phyloP scores from a whole-genome alignment of 2,113 vertebrate genomes.

The Ctenodactylus gundi region DNA sequence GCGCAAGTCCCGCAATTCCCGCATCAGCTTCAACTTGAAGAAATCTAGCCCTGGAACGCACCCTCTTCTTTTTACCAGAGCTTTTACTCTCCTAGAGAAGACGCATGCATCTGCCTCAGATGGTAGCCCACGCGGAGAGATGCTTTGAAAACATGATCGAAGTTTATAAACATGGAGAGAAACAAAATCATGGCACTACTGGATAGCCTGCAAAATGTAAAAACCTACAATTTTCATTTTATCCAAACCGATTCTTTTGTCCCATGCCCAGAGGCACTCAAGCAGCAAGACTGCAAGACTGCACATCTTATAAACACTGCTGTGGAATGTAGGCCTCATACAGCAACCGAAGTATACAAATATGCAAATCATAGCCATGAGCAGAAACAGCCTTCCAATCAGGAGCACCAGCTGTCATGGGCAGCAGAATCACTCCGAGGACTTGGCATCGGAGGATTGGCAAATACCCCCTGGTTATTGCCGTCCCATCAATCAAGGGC shows the following conservation, averaged over 20 bases:
- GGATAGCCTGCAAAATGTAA: slow-evolving; percentile 37
- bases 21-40: slow-evolving; percentile 22
- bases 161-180: slow-evolving; percentile 41
- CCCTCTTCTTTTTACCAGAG: slow-evolving; percentile 39
- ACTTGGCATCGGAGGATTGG: slow-evolving; percentile 78
- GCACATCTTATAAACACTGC: slow-evolving; percentile 53
- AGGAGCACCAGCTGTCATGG: slow-evolving; percentile 82
- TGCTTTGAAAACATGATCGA: slow-evolving; percentile 25
- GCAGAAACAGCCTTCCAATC: slow-evolving; percentile 73
- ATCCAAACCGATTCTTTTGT: slow-evolving; percentile 47
- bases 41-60: slow-evolving; percentile 39
- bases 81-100: background rate
- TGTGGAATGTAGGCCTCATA: slow-evolving; percentile 74
- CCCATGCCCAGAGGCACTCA: slow-evolving; percentile 59
- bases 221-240: slow-evolving; percentile 63
- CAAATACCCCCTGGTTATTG: slow-evolving; percentile 79
- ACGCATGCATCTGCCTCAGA: background rate
- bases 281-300: slow-evolving; percentile 43
- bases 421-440: slow-evolving; percentile 80
- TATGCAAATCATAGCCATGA: slow-evolving; percentile 77
- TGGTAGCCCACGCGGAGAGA: slow-evolving; percentile 45
- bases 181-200: slow-evolving; percentile 53
- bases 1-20: background rate
- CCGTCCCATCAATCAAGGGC: slow-evolving; percentile 80
- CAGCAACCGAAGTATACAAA: slow-evolving; percentile 69